Percentiles rank a stretch among this genome's conserved stretches.
Conservation (phyloP, 2,113 vertebrate genomes). For the Mirza zaza region DNA sequence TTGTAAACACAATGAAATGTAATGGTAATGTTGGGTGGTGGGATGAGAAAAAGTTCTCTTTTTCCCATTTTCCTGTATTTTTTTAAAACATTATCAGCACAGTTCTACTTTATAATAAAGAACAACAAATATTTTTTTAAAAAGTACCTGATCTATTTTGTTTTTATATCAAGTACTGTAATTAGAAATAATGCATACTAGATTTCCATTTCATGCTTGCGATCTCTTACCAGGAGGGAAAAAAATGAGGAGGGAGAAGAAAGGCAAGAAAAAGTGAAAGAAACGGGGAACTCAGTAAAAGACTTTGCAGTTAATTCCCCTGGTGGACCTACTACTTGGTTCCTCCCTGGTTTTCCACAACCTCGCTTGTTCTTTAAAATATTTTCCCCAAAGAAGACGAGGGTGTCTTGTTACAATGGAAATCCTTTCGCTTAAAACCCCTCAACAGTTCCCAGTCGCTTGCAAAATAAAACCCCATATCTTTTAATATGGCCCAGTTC, state of each 20-base stretch:
- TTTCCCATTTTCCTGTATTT: not conserved
- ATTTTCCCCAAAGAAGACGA: not conserved
- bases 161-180: not conserved
- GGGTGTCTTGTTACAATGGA: not conserved
- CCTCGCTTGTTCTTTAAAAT: not conserved
- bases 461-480: not conserved
- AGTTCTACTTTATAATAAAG: not conserved
- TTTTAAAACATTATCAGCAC: constrained; percentile 4
- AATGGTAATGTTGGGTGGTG: not conserved
- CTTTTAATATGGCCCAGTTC: not conserved
- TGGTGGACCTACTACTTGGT: not conserved
- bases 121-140: not conserved
- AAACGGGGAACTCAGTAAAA: not conserved
- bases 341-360: not conserved
- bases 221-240: not conserved
- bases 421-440: not conserved
- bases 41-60: not conserved
- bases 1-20: not conserved
- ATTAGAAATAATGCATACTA: constrained; percentile 13
- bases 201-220: not conserved
- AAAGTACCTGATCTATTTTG: not conserved
- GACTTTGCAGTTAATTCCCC: not conserved
- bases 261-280: not conserved
- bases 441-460: not conserved
- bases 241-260: not conserved